Conservation (phyloP, 2,888 invertebrate species). For the Macaria notata region DNA sequence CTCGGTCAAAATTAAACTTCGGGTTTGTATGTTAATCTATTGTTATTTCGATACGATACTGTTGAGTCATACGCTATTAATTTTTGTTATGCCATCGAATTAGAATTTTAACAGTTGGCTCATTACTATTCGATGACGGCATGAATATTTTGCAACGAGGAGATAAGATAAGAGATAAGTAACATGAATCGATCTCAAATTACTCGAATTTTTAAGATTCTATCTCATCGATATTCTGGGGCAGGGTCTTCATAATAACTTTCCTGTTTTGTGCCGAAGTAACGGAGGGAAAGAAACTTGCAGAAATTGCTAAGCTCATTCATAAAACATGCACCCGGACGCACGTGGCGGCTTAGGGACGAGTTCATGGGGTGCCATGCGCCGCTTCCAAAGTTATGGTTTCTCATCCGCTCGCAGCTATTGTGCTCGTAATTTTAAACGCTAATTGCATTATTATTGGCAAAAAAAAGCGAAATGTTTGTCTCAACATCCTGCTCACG, state of each 20-base stretch:
- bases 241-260: constrained; percentile 47
- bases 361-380: constrained; percentile 42
- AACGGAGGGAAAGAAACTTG: constrained; percentile 57
- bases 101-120: constrained; percentile 44
- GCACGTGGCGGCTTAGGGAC: constrained; percentile 53
- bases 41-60: constrained; percentile 53
- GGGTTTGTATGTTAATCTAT: constrained; percentile 37
- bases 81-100: constrained; percentile 47
- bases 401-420: constrained; percentile 19
- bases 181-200: constrained; percentile 4
- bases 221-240: constrained; percentile 48
- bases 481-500: constrained; percentile 36
- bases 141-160: constrained; percentile 9
- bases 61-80: constrained; percentile 45
- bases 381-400: constrained; percentile 38
- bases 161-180: constrained; percentile 2
- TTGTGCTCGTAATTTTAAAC: constrained; percentile 20
- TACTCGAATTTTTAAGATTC: constrained; percentile 11
- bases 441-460: constrained; percentile 28
- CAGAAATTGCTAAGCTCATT: constrained; percentile 60
- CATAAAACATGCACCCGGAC: constrained; percentile 66
- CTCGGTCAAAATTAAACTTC: constrained; percentile 12
- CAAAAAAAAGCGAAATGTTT: constrained; percentile 25
- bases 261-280: constrained; percentile 48
- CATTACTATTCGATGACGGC: constrained; percentile 23